Conservation (phyloP, 2,888 invertebrate genomes). For the Tenthredo scrophulariae region DNA sequence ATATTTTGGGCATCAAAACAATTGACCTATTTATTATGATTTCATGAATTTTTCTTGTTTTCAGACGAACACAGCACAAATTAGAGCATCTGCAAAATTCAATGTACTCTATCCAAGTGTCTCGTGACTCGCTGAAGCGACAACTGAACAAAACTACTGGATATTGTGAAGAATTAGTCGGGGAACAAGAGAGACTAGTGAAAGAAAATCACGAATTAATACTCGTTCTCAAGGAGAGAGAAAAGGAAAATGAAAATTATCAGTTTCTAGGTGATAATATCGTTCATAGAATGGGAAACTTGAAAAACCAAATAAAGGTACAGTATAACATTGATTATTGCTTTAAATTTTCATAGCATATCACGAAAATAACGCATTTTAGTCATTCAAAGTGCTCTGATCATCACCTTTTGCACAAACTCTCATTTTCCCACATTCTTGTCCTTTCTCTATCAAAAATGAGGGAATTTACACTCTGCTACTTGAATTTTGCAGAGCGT, state of each 20-base stretch:
- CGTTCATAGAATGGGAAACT: constrained; percentile 78
- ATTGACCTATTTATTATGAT: background rate
- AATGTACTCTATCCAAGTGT: constrained; percentile 78
- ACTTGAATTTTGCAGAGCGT: constrained; percentile 77
- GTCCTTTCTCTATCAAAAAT: background rate
- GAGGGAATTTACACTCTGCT: background rate
- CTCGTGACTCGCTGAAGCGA: constrained; percentile 79
- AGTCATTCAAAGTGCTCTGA: background rate
- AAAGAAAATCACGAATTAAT: constrained; percentile 71
- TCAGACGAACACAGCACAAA: constrained; percentile 78
- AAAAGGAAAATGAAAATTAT: constrained; percentile 72
- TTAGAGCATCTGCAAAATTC: constrained; percentile 78
- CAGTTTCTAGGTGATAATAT: constrained; percentile 78
- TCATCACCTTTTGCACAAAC: background rate
- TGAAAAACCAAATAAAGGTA: constrained; percentile 80
- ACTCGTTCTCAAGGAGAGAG: constrained; percentile 66
- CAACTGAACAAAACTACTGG: constrained; percentile 80
- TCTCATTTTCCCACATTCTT: background rate
- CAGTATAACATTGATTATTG: background rate
- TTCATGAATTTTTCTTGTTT: constrained; percentile 45
- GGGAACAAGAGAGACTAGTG: constrained; percentile 80
- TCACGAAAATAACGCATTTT: background rate
- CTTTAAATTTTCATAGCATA: background rate
- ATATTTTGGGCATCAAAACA: background rate
- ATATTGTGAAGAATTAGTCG: constrained; percentile 80